phyloP scores from a whole-genome alignment of 2,888 invertebrate genomes.

The Synanthedon formicaeformis region DNA sequence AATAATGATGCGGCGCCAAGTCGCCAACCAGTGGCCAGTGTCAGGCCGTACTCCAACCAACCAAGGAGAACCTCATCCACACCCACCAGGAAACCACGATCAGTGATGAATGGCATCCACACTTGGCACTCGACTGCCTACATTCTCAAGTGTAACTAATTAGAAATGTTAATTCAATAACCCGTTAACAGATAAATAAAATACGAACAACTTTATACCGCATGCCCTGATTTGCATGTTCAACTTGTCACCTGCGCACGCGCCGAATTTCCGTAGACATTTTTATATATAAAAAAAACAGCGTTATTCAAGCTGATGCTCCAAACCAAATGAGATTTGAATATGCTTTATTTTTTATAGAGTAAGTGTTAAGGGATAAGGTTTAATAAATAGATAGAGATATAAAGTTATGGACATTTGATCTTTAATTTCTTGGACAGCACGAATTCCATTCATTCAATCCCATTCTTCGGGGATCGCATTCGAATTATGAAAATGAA shows the following conservation, averaged over 20 bases:
- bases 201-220: not conserved
- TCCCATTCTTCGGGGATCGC: conserved; percentile 10
- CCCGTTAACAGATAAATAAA: conserved; percentile 1
- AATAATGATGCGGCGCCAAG: too few relatives aligned
- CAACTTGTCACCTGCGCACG: not conserved
- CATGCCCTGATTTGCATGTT: not conserved
- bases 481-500: conserved; percentile 46
- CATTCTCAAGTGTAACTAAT: not conserved
- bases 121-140: not conserved
- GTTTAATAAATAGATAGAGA: too few relatives aligned
- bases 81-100: conserved; percentile 30
- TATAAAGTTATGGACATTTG: too few relatives aligned
- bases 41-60: conserved; percentile 1
- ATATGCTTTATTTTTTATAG: too few relatives aligned
- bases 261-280: not conserved
- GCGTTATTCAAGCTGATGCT: too few relatives aligned
- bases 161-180: conserved; percentile 1
- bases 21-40: not conserved
- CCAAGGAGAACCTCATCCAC: conserved; percentile 26
- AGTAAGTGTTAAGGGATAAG: too few relatives aligned
- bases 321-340: too few relatives aligned
- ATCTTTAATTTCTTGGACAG: too few relatives aligned
- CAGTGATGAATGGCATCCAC: not conserved
- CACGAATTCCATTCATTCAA: too few relatives aligned
- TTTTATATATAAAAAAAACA: not conserved